Base-by-base conservation (phyloP, 2,113 vertebrate species). In the Lophura nycthemera region DNA sequence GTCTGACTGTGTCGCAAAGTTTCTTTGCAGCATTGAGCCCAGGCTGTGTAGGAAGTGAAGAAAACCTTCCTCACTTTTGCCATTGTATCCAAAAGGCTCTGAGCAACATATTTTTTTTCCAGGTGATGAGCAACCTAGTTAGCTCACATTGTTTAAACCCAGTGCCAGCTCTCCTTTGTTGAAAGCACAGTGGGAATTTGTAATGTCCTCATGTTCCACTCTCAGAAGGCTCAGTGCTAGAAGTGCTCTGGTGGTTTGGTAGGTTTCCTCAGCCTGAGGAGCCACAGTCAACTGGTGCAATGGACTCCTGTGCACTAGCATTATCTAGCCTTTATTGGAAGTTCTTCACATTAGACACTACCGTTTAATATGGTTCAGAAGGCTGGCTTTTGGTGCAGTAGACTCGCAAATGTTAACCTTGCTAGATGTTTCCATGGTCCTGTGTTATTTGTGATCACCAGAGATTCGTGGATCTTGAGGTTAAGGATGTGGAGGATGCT, bases 91-190 rank as follows among this genome's bases (percentile, higher is more conserved):
- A 69, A 86, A 94, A 86, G 81, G 29, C 88, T 96, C 54, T 69
- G 80, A 94, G 70, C 65, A 78, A 86, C 86, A 50, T 30, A 4
- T 1, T 61, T 95, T 88, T 87, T 87, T 89, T 88, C 94, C 94
- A 93, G 86, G 83, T 90, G 94, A 90, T 86, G 83, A 88, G 72
- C 95, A 97, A 88, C 96, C 95, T 90, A 90, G 83, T 97, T 96
- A 90, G 83, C 80, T 95, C 76, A 38, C 69, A 29, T 54, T 63
- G 86, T 82, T 90, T 92, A 71, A 32, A 24, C 57, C 18, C 61
- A 30, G 52, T 70, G 80, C 78, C 86, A 75, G 76, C n/a, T 91
- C 82, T 86, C 7, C 43, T 18, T 1, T 3, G 79, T 54, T 54
- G 72, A 18, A 88, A 48, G n/a, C 52, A 27, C 1, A 43, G 79